A percentile compares a stretch with the other conserved stretches of the same genome.
These are phyloP conservation scores for Cnemophilus loriae DNA, from an alignment of 2,113 vertebrate species.

Conservation along the genomic window DNA sequence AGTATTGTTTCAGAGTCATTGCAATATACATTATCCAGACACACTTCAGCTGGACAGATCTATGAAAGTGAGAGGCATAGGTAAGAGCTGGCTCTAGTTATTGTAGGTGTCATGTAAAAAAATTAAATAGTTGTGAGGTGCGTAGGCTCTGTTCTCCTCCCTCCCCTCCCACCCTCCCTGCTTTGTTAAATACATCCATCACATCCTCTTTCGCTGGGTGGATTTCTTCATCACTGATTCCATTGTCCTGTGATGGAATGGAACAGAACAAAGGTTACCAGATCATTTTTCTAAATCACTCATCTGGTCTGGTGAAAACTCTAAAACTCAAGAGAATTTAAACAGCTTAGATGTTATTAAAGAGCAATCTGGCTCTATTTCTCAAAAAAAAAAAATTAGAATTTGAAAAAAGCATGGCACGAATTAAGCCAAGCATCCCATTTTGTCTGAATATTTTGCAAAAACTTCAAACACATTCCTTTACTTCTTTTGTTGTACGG, in stretches of 20 bases:
- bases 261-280: not conserved
- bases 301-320: not conserved
- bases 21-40: not conserved
- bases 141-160: not conserved
- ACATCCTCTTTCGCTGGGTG: not conserved
- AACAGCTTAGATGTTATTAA: not conserved
- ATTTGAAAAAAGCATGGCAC: not conserved
- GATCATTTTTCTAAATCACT: not conserved
- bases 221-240: slow-evolving; percentile 6
- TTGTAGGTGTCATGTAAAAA: not conserved
- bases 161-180: fast-evolving
- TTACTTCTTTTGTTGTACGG: not conserved
- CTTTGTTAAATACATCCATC: not conserved
- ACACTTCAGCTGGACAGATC: not conserved
- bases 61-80: not conserved
- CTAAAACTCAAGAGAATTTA: not conserved
- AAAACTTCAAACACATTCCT: not conserved
- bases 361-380: not conserved
- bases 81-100: not conserved
- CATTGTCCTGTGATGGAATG: not conserved
- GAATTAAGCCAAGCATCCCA: not conserved
- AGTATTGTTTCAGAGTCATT: not conserved
- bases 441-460: not conserved
- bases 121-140: not conserved
- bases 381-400: too few relatives aligned